Base-by-base conservation (phyloP, 2,797 vertebrate species). In the Micromesistius poutassou region DNA sequence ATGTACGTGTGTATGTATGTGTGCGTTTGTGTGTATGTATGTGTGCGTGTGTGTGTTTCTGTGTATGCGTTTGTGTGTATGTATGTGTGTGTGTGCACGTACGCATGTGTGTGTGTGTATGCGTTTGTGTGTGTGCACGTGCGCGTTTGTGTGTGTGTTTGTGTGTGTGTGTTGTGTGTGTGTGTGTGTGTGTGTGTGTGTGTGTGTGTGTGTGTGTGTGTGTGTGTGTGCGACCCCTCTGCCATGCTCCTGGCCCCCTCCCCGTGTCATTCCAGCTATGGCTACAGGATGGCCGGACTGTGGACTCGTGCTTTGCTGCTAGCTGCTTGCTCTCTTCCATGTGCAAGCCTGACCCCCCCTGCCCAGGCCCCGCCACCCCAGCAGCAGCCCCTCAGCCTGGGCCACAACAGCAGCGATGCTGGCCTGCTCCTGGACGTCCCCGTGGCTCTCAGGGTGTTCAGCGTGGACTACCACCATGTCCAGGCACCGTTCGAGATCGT, bases 401-500 rank as follows among this genome's bases (percentile, higher is more conserved):
- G 80, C 75, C 73, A 70, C 35, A 90, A 90, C 81, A 76, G 50
- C 78, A 88, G 85, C 42, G 75, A 80, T 66, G 85, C 73, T 19
- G 73, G 80, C 78, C 81, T 73, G 55, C 82, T 79, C n/a, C 74
- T 80, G 77, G 86, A 88, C 76, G 55, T 85, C 40, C 89, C 86
- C 55, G 78, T 78, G 84, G 83, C 84, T 75, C 82, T 90, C 74
- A 87, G 84, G 50, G 82, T 93, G 74, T 92, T 96, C 89, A 95
- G 93, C 0, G 81, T 94, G 91, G 94, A 96, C 85, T 96, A 96
- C 30, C 93, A 95, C 76, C 94, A 96, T 0, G 93, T 95, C 68
- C 94, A 94, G 81, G 91, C 94, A 2, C 95, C 95, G 66, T 96
- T 96, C 77, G 94, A 95, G 86, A 96, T 96, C 9, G 94, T 94